Base-by-base conservation (phyloP, 1,140 invertebrate species). In the Rhynchophorus ferrugineus region DNA sequence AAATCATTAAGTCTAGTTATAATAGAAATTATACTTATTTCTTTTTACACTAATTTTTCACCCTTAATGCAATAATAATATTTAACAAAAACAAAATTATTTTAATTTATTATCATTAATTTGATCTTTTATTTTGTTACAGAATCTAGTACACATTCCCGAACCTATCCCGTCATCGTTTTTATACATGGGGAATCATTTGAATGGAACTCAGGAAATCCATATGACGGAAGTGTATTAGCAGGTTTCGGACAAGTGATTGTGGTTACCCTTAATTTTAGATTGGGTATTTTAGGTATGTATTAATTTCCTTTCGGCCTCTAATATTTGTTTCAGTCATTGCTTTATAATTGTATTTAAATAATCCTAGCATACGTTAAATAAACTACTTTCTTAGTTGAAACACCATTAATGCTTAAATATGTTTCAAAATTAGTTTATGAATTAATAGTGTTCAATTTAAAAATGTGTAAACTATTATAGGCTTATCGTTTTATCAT, bases 151-250 rank as follows among this genome's bases (percentile, higher is more conserved):
- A 16, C n/a, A 33, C 46, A 43, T 44, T 36, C 49, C 37, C 24
- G 54, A 21, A 59, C 36, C 9, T 64, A 61, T 55, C 61, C 62
- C 14, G 89, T 95, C 1, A 77, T 96, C 61, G 84, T 95, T 7
- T 93, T 87, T 69, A 83, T 95, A 34, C 91, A 95, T 57, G 91
- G 91, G 0, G 91, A 95, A 64, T 92, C 89, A 1, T 93, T 87
- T 70, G 87, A 91, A 62, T 93, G 89, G 83, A 91, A 91, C 66
- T 91, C 89, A 9, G 91, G 91, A 48, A 95, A 95, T 70, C 81
- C 89, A 0, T 94, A 92, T 64, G 91, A 96, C 66, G 92, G 91
- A 2, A 85, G 83, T 35, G 82, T 95, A 9, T 68, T 96, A 44
- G 81, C 91, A 37, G 85, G 87, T 38, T 94, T 90, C 61, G 90